Conservation (phyloP, 2,113 vertebrate species). For the Malurus alboscapulatus region DNA sequence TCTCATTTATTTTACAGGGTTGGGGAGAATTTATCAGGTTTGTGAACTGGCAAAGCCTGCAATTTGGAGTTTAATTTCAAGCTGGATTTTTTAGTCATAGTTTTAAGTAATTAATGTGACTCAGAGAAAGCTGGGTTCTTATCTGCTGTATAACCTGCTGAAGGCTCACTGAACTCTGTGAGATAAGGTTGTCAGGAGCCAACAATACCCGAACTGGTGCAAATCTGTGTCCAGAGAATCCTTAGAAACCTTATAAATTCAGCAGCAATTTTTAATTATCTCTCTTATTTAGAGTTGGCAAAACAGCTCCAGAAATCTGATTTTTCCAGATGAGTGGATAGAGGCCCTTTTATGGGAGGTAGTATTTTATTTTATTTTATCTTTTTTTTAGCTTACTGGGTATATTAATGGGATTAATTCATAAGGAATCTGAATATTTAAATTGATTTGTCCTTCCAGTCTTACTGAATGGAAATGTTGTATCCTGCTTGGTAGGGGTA, state of each 20-base stretch:
- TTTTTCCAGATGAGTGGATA: background rate
- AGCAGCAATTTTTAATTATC: background rate
- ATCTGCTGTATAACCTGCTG: background rate
- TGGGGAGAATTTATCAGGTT: background rate
- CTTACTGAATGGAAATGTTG: background rate
- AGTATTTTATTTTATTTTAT: background rate
- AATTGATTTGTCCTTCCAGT: background rate
- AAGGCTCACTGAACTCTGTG: background rate
- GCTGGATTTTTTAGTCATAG: background rate
- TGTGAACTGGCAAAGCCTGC: background rate
- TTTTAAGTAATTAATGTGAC: background rate
- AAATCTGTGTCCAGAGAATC: background rate
- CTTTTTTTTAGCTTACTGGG: background rate
- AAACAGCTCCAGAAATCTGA: background rate
- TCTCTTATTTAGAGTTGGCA: background rate
- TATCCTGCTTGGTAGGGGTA: background rate
- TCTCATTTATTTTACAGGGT: background rate
- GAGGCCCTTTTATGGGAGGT: rapidly evolving
- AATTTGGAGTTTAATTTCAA: background rate
- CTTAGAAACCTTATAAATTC: background rate
- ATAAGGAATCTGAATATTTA: background rate
- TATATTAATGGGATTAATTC: background rate
- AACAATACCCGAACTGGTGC: background rate
- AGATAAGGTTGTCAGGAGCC: background rate
- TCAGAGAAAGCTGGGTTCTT: background rate